Conservation (phyloP, 2,113 vertebrate species). For the Tor tambroides region DNA sequence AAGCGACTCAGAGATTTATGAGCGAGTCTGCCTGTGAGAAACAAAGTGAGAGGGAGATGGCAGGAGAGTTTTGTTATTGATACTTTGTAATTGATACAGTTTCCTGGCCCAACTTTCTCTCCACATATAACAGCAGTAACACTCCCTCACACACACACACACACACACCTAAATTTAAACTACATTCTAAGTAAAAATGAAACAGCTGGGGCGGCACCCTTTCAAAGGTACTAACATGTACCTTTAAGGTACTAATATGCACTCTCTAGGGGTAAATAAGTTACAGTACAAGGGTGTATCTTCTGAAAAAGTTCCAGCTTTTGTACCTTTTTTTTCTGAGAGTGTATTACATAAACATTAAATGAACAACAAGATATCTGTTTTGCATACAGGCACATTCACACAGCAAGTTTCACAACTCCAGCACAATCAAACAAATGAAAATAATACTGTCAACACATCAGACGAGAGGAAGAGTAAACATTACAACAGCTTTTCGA, state of each 20-base stretch:
- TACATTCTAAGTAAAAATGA: neutral
- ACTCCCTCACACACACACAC: neutral
- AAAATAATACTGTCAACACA: slow-evolving; percentile 43
- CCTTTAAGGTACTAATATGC: neutral
- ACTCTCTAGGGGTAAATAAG: neutral
- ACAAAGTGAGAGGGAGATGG: neutral
- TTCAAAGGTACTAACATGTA: neutral
- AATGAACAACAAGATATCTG: neutral
- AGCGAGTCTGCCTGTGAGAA: neutral
- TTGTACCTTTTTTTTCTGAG: neutral
- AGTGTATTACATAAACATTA: neutral
- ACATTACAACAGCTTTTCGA: slow-evolving; percentile 24
- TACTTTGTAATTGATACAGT: neutral
- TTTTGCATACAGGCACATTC: neutral
- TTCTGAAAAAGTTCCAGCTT: neutral
- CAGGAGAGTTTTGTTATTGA: neutral
- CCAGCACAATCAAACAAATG: slow-evolving; percentile 21
- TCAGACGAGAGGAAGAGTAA: slow-evolving; percentile 30
- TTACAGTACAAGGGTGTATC: neutral
- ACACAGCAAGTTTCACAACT: neutral
- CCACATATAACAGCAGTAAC: slow-evolving; percentile 1
- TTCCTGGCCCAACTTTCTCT: slow-evolving; percentile 5
- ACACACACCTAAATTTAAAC: neutral
- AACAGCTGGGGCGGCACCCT: neutral
- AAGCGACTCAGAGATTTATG: slow-evolving; percentile 6